These are phyloP conservation scores for Cladopsammia gracilis DNA, from an alignment of 64 coral and sea anemone genomes.

Conservation along the genomic window DNA sequence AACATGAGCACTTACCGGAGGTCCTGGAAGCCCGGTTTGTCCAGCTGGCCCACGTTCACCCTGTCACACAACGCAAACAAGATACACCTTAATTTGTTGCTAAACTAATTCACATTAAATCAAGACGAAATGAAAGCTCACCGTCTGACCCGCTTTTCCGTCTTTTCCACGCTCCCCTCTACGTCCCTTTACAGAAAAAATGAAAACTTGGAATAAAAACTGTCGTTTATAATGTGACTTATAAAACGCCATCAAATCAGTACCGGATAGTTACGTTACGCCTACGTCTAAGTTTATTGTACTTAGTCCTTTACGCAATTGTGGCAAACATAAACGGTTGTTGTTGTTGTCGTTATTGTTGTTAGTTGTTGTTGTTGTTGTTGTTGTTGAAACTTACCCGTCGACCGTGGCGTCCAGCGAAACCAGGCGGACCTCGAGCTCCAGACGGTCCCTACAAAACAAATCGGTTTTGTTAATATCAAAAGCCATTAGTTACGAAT, in stretches of 20 bases:
- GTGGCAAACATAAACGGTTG: too few relatives aligned
- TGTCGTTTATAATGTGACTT: neutral
- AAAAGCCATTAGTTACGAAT: neutral
- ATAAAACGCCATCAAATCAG: too few relatives aligned
- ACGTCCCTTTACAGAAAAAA: neutral
- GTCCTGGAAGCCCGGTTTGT: constrained; percentile 12
- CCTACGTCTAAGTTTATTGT: too few relatives aligned
- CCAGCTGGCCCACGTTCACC: constrained; percentile 39
- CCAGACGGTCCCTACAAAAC: constrained; percentile 21
- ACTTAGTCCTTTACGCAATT: too few relatives aligned
- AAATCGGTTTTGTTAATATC: neutral
- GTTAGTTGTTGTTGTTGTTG: too few relatives aligned
- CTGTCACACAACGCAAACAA: neutral
- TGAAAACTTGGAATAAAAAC: neutral
- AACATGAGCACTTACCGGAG: neutral
- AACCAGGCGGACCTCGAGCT: constrained; percentile 2
- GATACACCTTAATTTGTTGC: neutral
- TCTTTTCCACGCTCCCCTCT: constrained; percentile 27
- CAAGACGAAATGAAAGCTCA: neutral
- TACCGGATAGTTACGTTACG: too few relatives aligned
- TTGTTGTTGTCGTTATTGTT: too few relatives aligned
- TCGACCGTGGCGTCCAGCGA: neutral
- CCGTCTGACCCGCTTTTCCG: constrained; percentile 19
- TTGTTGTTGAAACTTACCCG: neutral
- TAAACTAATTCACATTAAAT: neutral